phyloP scores from a whole-genome alignment of 2,797 vertebrate species.

The Botia almorhae region DNA sequence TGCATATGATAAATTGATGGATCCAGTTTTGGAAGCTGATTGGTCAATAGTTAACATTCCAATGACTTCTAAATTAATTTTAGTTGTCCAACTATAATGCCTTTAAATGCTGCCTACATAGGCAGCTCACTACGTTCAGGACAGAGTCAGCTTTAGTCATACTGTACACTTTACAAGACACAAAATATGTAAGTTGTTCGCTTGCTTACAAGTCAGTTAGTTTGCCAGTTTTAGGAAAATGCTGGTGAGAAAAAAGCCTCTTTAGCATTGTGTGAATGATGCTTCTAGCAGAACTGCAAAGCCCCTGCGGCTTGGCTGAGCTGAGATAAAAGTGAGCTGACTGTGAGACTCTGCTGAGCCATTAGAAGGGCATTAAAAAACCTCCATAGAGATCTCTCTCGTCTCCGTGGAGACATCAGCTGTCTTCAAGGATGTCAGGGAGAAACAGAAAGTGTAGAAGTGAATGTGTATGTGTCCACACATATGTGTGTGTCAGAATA shows the following conservation, averaged over 20 bases:
- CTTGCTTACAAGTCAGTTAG: not conserved
- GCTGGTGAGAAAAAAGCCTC: not conserved
- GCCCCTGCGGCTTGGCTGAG: no score
- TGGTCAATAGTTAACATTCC: no score
- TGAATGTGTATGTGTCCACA: not conserved
- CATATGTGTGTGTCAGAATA: conserved; percentile 22
- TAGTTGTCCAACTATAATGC: not conserved
- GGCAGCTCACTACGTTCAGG: not conserved
- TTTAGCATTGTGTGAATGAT: no score
- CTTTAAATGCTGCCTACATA: not conserved
- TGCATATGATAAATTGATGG: no score
- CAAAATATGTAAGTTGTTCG: not conserved
- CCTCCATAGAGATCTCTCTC: conserved; percentile 19
- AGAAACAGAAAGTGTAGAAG: not conserved
- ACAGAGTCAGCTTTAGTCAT: not conserved
- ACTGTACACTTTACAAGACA: no score
- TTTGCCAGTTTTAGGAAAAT: not conserved
- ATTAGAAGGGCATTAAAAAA: conserved; percentile 2
- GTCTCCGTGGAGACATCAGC: not conserved
- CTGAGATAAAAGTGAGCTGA: conserved; percentile 25
- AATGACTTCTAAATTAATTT: no score
- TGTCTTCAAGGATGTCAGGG: conserved; percentile 19
- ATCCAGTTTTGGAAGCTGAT: no score
- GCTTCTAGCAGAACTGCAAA: no score
- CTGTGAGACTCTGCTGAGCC: conserved; percentile 24